Evolutionary conservation across 1,140 invertebrate genomes (phyloP), one percentile per base, ranked within the genome.

Genomic region (Matsumurasca onukii): DNA sequence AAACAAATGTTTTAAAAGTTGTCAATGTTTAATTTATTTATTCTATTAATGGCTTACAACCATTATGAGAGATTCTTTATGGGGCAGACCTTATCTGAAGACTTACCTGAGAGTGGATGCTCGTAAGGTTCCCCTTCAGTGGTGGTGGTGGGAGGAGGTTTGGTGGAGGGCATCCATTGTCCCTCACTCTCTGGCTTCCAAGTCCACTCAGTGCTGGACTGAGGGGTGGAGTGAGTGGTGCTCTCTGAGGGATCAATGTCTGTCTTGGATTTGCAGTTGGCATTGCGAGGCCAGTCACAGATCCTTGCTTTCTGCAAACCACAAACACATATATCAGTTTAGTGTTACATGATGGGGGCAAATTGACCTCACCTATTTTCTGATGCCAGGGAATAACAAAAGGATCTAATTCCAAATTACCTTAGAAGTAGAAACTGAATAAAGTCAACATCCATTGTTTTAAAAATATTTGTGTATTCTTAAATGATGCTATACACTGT

Each of bases 271-370:
- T 81, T 77, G 74, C 92, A 94, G 15, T 87, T 84, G 0, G 89
- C 88, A n/a, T 82, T 83, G 3, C 77, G 76, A 0, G 91, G 91
- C 91, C 91, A 94, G 71, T 94, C 91, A 73, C 92, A 94, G 57
- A 87, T 86, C 71, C 83, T 82, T 68, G 80, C 80, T 57, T 78
- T 76, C 75, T 82, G 64, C 25, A 71, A 66, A 39, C n/a, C 69
- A 65, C 67, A 68, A 34, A 70, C 17, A 48, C 49, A 31, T 31
- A 20, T 31, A 63, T 3, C 5, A 61, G 3, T 12, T 5, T 9
- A 27, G 30, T 9, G 13, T 61, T 3, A 61, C 13, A 61, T 13
- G 51, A n/a, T n/a, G n/a, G n/a, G n/a, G n/a, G n/a, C n/a, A n/a
- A n/a, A n/a, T n/a, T n/a, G n/a, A n/a, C n/a, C n/a, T n/a, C n/a